phyloP scores from a whole-genome alignment of 1,140 invertebrate genomes.

The Drosophila punjabiensis region DNA sequence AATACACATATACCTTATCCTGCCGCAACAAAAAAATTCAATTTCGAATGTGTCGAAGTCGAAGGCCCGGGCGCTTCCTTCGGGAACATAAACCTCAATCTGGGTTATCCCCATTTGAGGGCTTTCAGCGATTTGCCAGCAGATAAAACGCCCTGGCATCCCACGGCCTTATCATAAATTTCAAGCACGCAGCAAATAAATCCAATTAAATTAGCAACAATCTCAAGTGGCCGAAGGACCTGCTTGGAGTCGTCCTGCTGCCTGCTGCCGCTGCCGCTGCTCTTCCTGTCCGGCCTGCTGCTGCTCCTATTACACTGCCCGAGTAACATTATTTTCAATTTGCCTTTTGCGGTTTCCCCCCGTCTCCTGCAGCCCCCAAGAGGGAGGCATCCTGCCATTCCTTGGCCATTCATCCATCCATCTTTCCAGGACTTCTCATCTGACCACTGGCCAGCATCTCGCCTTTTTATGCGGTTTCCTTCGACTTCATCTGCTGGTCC shows the following conservation, averaged over 20 bases:
- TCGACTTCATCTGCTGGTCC: slow-evolving; percentile 13
- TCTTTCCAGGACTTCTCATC: slow-evolving; percentile 3
- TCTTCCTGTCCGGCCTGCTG: neutral
- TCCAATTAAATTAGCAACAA: slow-evolving; percentile 68
- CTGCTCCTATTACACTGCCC: slow-evolving; percentile 35
- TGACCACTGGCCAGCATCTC: slow-evolving; percentile 12
- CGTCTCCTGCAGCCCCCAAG: neutral
- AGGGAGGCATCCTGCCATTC: slow-evolving; percentile 6
- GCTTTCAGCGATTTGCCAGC: slow-evolving; percentile 42
- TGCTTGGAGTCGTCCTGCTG: neutral
- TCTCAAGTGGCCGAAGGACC: slow-evolving; percentile 59
- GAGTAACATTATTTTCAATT: slow-evolving; percentile 58
- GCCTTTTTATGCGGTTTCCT: slow-evolving; percentile 33
- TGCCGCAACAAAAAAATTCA: slow-evolving; percentile 16
- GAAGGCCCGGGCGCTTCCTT: neutral
- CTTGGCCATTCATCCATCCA: slow-evolving; percentile 12
- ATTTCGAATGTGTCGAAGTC: slow-evolving; percentile 25
- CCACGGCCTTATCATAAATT: slow-evolving; percentile 52
- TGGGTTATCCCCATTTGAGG: slow-evolving; percentile 35
- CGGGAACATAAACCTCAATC: slow-evolving; percentile 41
- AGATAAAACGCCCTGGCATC: slow-evolving; percentile 27
- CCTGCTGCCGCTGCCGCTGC: neutral
- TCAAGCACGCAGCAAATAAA: slow-evolving; percentile 61
- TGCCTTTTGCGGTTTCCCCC: slow-evolving; percentile 40
- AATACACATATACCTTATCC: neutral